Percentiles rank a stretch among this genome's conserved stretches.
Evolutionary conservation across 2,888 invertebrate genomes (phyloP).

Genomic region (Drosophila macrospina): DNA sequence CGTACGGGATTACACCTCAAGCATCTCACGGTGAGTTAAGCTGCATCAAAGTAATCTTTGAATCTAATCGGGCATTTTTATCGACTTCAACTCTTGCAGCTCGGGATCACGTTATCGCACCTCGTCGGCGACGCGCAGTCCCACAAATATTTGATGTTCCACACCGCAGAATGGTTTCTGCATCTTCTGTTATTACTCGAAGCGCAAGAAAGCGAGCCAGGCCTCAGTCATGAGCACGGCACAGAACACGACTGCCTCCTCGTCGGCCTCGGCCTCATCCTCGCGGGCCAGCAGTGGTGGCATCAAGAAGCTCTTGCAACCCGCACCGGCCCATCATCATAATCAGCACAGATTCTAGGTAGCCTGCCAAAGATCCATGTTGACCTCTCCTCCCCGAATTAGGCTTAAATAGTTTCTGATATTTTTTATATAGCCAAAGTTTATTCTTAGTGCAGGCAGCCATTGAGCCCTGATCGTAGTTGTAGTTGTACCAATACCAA

Average conservation of each 20-base stretch:
- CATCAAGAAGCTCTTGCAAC: conserved; percentile 56
- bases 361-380: conserved; percentile 16
- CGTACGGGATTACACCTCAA: conserved; percentile 76
- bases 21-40: conserved; percentile 76
- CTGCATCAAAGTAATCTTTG: not conserved
- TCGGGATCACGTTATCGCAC: conserved; percentile 83
- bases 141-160: conserved; percentile 85
- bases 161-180: conserved; percentile 85
- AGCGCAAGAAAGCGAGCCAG: conserved; percentile 69
- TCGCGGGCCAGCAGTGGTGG: conserved; percentile 69
- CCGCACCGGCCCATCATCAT: conserved; percentile 54
- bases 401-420: conserved; percentile 57
- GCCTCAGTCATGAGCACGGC: conserved; percentile 42
- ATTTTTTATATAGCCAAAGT: conserved; percentile 66
- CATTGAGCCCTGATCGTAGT: conserved; percentile 37
- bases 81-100: conserved; percentile 48
- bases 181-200: conserved; percentile 84
- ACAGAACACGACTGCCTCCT: conserved; percentile 67
- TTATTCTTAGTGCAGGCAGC: conserved; percentile 46
- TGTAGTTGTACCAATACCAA: conserved; percentile 40
- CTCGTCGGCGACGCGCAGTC: conserved; percentile 84
- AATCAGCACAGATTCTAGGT: conserved; percentile 67
- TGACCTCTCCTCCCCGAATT: no score
- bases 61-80: not conserved
- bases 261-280: conserved; percentile 74